phyloP scores from a whole-genome alignment of 2,888 invertebrate genomes.

The Temnothorax ravouxi region DNA sequence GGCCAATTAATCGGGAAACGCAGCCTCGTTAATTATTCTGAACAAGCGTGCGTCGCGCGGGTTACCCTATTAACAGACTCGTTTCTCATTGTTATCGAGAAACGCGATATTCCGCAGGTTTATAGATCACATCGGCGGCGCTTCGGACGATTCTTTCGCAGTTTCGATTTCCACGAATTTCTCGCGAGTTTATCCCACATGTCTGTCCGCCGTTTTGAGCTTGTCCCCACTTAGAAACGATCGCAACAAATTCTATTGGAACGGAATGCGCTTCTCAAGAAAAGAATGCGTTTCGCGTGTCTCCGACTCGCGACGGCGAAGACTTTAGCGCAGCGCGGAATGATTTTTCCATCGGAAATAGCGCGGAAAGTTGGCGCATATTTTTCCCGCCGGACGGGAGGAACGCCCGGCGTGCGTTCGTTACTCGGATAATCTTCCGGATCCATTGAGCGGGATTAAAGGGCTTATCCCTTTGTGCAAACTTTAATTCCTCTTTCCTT shows the following conservation, averaged over 20 bases:
- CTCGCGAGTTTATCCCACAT: neutral
- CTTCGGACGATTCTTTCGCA: slow-evolving; percentile 15
- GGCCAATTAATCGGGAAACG: slow-evolving; percentile 43
- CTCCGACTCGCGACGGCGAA: neutral
- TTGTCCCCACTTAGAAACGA: neutral
- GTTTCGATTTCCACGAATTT: neutral
- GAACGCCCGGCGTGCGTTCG: neutral
- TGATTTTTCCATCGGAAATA: neutral
- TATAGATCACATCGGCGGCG: slow-evolving; percentile 5
- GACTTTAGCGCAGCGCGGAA: neutral
- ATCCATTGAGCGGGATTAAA: slow-evolving; percentile 36
- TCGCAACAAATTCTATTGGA: neutral
- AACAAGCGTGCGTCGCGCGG: slow-evolving; percentile 20
- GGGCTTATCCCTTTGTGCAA: slow-evolving; percentile 36
- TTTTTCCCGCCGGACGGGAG: neutral
- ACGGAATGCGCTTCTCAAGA: neutral
- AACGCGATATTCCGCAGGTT: slow-evolving; percentile 33
- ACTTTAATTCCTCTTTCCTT: slow-evolving; percentile 34
- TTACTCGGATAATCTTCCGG: slow-evolving; percentile 22
- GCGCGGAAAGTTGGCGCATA: neutral
- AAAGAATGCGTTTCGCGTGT: neutral
- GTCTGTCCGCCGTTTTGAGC: neutral
- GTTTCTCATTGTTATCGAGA: slow-evolving; percentile 43
- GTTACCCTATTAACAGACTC: slow-evolving; percentile 28
- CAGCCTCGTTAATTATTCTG: slow-evolving; percentile 46